Evolutionary conservation across 2,797 vertebrate genomes (phyloP).

Genomic region (Botia almorhae): DNA sequence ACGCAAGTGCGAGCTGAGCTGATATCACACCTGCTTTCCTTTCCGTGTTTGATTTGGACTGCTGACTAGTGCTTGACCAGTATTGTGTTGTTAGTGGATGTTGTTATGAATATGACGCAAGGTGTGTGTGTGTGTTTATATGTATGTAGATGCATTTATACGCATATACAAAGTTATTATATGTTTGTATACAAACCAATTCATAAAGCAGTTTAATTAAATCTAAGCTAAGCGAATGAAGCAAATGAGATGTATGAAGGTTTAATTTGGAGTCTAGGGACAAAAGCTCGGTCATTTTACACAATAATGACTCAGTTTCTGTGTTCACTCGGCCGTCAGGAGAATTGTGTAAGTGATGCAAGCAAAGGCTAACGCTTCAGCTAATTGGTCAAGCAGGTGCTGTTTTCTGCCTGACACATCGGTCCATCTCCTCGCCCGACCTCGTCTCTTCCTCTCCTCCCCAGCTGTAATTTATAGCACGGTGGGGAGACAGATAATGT

Average conservation of each 20-base stretch:
- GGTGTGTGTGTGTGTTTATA: too few species aligned
- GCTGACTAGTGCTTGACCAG: background rate
- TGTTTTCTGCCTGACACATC: background rate
- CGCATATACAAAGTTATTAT: too few species aligned
- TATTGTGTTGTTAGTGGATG: too few species aligned
- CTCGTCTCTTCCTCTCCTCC: background rate
- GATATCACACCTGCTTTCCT: too few species aligned
- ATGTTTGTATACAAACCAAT: too few species aligned
- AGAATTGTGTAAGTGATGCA: background rate
- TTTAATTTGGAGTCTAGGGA: background rate
- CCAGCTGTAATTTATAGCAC: conserved; percentile 42
- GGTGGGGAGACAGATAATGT: conserved; percentile 28
- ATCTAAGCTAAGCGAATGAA: too few species aligned
- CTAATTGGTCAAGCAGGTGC: background rate
- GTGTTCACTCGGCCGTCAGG: background rate
- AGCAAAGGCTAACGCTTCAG: background rate
- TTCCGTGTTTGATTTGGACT: background rate
- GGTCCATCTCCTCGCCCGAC: background rate
- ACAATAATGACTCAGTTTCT: background rate
- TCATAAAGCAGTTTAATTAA: too few species aligned
- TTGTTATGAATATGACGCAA: too few species aligned
- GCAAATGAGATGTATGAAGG: too few species aligned
- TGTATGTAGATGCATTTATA: too few species aligned
- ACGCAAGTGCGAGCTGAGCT: too few species aligned
- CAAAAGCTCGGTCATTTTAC: background rate